Evolutionary conservation across 1,140 invertebrate species (phyloP), one percentile per base, ranked within the genome.

Genomic region (Cyclargus thomasi): DNA sequence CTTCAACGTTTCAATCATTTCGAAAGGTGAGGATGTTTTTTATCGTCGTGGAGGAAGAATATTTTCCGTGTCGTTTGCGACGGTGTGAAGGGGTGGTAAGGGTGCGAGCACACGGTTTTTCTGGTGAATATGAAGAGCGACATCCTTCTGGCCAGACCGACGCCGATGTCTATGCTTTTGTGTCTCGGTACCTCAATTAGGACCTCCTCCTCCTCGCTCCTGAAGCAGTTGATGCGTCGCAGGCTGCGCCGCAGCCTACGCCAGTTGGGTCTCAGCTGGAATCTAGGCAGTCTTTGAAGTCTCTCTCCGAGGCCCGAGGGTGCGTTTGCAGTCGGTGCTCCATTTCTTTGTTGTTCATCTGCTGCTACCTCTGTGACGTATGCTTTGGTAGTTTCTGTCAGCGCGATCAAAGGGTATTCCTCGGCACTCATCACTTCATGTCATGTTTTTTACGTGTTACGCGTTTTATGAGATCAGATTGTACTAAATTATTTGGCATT

Each of bases 51-150:
- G 17, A 70, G 67, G 22, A 81, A 59, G 62, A 81, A 74, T 17
- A 90, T 82, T 76, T 88, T 90, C 63, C 87, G 82, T 16, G 85
- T 81, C 0, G 83, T 85, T 70, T 85, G 81, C 16, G 79, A 75
- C 1, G 87, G 87, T n/a, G 85, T 88, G 64, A 78, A 90, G 6
- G 86, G 88, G 66, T 90, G 87, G 64, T 88, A 88, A 0, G 87
- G 87, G 73, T 90, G 87, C 29, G 83, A 70, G 63, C 82, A 88
- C 18, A 85, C 81, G 0, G 83, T 81, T 62, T 78, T 80, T 65
- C 70, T 85, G 3, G 85, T 88, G 64, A 90, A 90, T 8, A 90
- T 74, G 22, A 90, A 90, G 14, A 88, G 75, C 0, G 87, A 90
- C 47, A 88, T 70, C 64, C 79, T 76, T n/a, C 87, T 73, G 11